These are phyloP conservation scores for Carcinoscorpius rotundicauda DNA, from an alignment of 1,140 invertebrate species.

Conservation along the genomic window DNA sequence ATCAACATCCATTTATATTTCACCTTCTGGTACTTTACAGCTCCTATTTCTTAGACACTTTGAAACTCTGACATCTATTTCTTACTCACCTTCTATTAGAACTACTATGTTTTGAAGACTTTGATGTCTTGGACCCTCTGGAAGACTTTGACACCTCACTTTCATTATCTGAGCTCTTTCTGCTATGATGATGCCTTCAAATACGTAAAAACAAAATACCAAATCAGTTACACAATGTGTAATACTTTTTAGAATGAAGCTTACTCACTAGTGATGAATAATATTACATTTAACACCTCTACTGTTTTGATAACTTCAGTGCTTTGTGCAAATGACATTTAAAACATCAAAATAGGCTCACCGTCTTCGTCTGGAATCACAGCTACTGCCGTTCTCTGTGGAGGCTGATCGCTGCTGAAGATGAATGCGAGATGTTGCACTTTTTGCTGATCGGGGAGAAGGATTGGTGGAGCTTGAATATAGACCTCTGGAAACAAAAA, in stretches of 20 bases:
- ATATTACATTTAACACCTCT: too few species aligned
- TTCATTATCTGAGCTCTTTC: constrained; percentile 70
- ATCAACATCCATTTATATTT: too few species aligned
- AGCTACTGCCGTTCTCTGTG: constrained; percentile 20
- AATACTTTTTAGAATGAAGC: too few species aligned
- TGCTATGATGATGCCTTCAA: constrained; percentile 52
- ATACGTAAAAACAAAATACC: constrained; percentile 13
- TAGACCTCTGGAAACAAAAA: constrained; percentile 24
- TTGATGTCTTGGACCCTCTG: constrained; percentile 46
- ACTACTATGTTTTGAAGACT: constrained; percentile 18
- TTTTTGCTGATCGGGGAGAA: constrained; percentile 40
- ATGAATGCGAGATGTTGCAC: constrained; percentile 16
- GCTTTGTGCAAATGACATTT: too few species aligned
- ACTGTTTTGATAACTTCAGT: too few species aligned
- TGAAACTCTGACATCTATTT: too few species aligned
- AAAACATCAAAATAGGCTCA: constrained; percentile 11
- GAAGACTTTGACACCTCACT: constrained; percentile 72
- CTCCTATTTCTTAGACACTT: too few species aligned
- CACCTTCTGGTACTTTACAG: too few species aligned
- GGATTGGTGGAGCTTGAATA: constrained; percentile 27
- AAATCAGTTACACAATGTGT: too few species aligned
- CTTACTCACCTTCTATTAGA: constrained; percentile 6
- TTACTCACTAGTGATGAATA: too few species aligned
- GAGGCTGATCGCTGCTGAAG: constrained; percentile 17
- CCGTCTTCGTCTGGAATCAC: constrained; percentile 24